phyloP scores from a whole-genome alignment of 2,113 vertebrate genomes.

The Crotophaga sulcirostris region DNA sequence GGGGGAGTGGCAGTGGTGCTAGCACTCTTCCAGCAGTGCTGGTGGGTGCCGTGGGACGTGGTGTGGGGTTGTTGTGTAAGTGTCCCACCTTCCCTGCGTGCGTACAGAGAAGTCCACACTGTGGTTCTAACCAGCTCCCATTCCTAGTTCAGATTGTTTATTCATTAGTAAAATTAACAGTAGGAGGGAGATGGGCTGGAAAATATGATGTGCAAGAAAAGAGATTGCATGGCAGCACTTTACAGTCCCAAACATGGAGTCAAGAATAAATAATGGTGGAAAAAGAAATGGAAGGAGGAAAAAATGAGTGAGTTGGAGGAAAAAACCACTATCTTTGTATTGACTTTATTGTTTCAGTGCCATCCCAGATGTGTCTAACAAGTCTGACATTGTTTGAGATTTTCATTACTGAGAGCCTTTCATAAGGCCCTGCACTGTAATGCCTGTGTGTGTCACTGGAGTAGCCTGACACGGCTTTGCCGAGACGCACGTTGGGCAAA shows the following conservation, averaged over 20 bases:
- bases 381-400: slow-evolving; percentile 1
- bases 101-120: rapidly evolving
- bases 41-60: rapidly evolving
- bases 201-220: not conserved
- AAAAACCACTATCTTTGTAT: not conserved
- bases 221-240: not conserved
- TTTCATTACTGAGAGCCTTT: not conserved
- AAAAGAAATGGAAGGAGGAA: not conserved
- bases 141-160: not conserved
- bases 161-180: not conserved
- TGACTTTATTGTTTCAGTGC: slow-evolving; percentile 21
- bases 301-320: not conserved
- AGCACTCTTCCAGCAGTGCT: not conserved
- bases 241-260: not conserved
- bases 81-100: rapidly evolving
- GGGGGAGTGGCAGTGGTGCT: not conserved
- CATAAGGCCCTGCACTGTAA: not conserved
- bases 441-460: not conserved
- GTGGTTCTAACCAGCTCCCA: not conserved
- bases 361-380: slow-evolving; percentile 26
- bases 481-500: not conserved
- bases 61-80: not conserved
- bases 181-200: not conserved
- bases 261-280: slow-evolving; percentile 15
- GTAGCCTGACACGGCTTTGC: not conserved